Evolutionary conservation across 2,113 vertebrate genomes (phyloP), one percentile per base, ranked within the genome.

Genomic region (Campylomormyrus numenius): DNA sequence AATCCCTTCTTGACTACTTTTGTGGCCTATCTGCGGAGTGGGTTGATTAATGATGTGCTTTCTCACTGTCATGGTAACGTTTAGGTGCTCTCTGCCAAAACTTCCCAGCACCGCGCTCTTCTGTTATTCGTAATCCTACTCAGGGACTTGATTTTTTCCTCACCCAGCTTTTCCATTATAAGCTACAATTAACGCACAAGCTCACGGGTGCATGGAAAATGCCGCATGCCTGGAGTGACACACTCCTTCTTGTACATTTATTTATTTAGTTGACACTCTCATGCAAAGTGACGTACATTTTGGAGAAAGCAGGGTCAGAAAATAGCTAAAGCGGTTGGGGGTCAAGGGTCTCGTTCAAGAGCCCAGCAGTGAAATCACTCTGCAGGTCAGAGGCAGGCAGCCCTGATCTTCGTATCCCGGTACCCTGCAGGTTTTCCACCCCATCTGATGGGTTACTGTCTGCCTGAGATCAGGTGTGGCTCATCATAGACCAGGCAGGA

Each of bases 1-100:
- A 85, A 48, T 48, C 42, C 83, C 83, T n/a, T n/a, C 42, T 10
- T 85, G 83, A 85, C 45, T 85, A 85, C 83, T 85, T 85, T 48
- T 13, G 39, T n/a, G 21, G 74, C 35, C 74, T 80, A 80, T 80
- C 74, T 80, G 74, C 5, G 1, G 74, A 80, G 35, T 19, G 35
- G 74, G 35, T 39, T 80, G 74, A 80, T 80, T 80, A 80, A 80
- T 80, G 74, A 19, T 42, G 74, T 42, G 31, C 31, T 42, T 80
- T 42, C 35, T 80, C 17, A 19, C 74, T 42, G 74, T 39, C 35
- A 80, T 42, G 74, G 31, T 80, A 39, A 19, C 35, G 74, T 80
- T 80, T 42, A 42, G 74, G 74, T 19, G 74, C 15, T 80, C 35
- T 42, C 74, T 80, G 35, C 74, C 31, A 19, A 42, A 35, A 15